These are phyloP conservation scores for Rhingia rostrata DNA, from an alignment of 2,888 invertebrate genomes.

Conservation along the genomic window DNA sequence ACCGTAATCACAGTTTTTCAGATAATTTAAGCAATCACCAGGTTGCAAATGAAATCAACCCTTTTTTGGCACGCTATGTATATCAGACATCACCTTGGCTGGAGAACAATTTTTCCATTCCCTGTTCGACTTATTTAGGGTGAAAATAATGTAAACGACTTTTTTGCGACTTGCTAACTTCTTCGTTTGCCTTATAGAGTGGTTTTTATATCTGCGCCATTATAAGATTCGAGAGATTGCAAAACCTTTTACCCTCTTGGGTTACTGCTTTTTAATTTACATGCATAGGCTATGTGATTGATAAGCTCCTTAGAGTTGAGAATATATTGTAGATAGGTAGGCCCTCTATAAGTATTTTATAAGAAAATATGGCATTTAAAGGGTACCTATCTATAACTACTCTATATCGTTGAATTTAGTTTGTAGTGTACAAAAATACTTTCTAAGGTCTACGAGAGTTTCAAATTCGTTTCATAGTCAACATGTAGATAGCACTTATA, in stretches of 20 bases:
- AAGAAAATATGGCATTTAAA: no score
- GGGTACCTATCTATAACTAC: no score
- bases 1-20: constrained; percentile 48
- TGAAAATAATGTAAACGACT: background rate
- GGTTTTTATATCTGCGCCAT: constrained; percentile 43
- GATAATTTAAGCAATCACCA: constrained; percentile 56
- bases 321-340: no score
- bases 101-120: background rate
- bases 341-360: no score
- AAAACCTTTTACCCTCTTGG: background rate
- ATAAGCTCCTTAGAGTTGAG: no score
- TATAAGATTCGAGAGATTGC: constrained; percentile 42
- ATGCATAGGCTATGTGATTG: no score
- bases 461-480: no score
- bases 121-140: background rate
- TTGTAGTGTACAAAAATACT: no score
- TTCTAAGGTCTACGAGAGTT: no score
- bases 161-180: constrained; percentile 24
- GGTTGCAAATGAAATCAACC: constrained; percentile 31
- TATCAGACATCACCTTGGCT: constrained; percentile 16
- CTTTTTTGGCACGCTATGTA: constrained; percentile 47
- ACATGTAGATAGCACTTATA: no score
- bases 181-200: constrained; percentile 18
- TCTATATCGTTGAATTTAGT: no score
- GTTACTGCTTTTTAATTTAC: background rate